phyloP scores from a whole-genome alignment of 2,888 invertebrate genomes.

The Lycophotia porphyrea region DNA sequence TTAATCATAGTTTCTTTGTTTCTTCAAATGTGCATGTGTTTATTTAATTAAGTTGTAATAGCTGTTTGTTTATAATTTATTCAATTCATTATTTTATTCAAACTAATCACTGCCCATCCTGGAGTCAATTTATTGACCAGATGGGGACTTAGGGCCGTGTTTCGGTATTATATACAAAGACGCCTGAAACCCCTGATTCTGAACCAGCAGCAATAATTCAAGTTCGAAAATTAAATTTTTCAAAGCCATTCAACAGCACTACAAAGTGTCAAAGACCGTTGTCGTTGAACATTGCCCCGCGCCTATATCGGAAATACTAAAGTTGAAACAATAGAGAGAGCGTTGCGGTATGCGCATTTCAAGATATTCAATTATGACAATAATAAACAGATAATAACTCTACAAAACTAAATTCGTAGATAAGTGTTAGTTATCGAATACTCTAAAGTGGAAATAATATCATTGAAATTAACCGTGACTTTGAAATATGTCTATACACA shows the following conservation, averaged over 20 bases:
- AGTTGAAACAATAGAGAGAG: background rate
- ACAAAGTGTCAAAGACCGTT: background rate
- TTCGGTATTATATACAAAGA: background rate
- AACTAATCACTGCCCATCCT: too few relatives aligned
- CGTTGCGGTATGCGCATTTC: background rate
- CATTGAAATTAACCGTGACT: background rate
- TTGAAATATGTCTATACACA: background rate
- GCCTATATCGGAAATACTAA: background rate
- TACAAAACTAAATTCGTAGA: background rate
- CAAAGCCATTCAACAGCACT: background rate
- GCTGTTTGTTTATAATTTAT: background rate
- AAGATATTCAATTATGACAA: background rate
- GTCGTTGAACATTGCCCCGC: background rate
- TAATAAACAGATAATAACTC: constrained; percentile 13
- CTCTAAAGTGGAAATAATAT: background rate
- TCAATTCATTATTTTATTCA: background rate
- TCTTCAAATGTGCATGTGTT: background rate
- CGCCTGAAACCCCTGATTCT: background rate
- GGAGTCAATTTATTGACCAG: background rate
- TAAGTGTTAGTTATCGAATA: background rate
- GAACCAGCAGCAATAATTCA: background rate
- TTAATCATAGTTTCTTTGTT: constrained; percentile 9
- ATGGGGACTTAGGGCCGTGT: background rate
- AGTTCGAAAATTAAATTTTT: background rate
- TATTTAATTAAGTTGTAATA: background rate